Conservation (phyloP, 2,113 vertebrate species). For the Phycodurus eques region DNA sequence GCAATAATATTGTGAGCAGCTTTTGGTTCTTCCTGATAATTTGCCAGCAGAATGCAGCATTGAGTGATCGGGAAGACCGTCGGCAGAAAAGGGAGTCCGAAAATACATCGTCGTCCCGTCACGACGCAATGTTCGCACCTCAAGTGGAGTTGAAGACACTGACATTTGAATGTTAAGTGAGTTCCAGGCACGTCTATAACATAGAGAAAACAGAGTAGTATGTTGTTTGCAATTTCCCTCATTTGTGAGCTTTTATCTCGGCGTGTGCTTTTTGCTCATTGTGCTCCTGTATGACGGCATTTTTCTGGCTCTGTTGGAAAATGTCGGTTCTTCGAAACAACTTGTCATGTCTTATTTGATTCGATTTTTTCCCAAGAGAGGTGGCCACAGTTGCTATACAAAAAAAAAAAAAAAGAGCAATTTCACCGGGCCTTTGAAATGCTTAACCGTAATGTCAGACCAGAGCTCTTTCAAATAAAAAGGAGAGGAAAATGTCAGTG, state of each 20-base stretch:
- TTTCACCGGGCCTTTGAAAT: slow-evolving; percentile 61
- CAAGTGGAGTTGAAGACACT: no score
- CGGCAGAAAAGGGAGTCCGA: background rate
- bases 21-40: background rate
- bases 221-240: no score
- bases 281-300: slow-evolving; percentile 3
- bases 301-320: slow-evolving; percentile 23
- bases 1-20: background rate
- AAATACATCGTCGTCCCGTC: background rate
- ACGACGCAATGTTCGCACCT: no score
- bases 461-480: slow-evolving; percentile 60
- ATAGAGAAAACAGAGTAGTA: no score
- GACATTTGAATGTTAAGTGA: no score
- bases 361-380: slow-evolving; percentile 23
- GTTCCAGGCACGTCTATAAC: no score
- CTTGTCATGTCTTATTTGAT: slow-evolving; percentile 43
- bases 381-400: slow-evolving; percentile 41
- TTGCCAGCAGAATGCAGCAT: slow-evolving; percentile 34
- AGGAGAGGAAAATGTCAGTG: slow-evolving; percentile 67
- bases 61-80: background rate
- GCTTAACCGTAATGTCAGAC: slow-evolving; percentile 50
- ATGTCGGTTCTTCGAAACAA: slow-evolving; percentile 15
- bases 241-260: no score
- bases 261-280: background rate
- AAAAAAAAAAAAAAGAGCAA: slow-evolving; percentile 41